Percentiles rank a stretch among this genome's conserved stretches.
Conservation (phyloP, 92 coral and sea anemone species). For the Umimayanthus chanpuru region DNA sequence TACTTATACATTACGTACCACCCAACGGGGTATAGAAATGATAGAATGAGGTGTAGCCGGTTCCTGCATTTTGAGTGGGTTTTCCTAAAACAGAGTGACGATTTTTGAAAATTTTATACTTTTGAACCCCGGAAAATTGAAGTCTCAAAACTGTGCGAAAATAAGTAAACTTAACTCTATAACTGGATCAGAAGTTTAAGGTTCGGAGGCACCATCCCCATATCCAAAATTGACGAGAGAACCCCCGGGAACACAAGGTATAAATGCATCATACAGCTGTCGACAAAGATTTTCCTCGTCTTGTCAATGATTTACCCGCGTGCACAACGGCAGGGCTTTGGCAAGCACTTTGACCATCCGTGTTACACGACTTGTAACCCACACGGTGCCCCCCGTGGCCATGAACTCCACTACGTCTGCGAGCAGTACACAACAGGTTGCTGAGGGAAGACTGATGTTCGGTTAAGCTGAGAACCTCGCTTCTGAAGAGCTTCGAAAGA, state of each 20-base stretch:
- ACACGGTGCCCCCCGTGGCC: not conserved
- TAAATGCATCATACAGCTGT: slow-evolving; percentile 9
- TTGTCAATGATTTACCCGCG: not conserved
- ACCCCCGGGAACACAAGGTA: not conserved
- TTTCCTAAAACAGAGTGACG: no score
- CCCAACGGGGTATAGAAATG: no score
- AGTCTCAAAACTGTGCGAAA: no score
- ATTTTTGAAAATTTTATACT: no score
- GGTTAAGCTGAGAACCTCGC: not conserved
- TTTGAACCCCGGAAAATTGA: no score
- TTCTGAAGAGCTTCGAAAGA: slow-evolving; percentile 24
- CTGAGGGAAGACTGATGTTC: not conserved
- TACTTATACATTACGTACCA: no score
- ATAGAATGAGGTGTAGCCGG: no score
- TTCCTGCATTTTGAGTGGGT: no score
- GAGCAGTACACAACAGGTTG: not conserved
- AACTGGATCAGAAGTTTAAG: no score
- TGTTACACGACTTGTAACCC: not conserved
- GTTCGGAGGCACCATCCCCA: no score
- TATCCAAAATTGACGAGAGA: not conserved
- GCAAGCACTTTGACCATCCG: not conserved
- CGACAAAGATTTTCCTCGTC: not conserved
- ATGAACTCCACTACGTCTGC: not conserved
- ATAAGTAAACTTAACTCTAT: no score
- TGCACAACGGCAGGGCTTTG: not conserved